phyloP scores from a whole-genome alignment of 2,797 vertebrate species.

The Clamator glandarius region DNA sequence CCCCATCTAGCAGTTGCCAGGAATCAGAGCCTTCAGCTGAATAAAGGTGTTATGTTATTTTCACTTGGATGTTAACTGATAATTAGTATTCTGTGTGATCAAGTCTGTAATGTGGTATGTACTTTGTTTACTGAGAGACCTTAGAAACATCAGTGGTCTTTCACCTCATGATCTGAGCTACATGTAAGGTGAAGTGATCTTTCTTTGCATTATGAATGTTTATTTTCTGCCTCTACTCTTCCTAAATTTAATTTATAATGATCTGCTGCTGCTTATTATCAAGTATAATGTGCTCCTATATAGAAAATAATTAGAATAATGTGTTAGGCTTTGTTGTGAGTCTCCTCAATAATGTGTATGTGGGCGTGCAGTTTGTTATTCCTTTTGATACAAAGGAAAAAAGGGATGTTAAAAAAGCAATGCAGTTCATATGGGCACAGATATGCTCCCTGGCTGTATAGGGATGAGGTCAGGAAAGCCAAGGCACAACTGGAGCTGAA shows the following conservation, averaged over 20 bases:
- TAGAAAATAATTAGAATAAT: constrained; percentile 57
- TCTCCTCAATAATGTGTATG: neutral
- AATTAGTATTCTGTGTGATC: constrained; percentile 11
- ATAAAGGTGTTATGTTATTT: constrained; percentile 30
- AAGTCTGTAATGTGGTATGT: neutral
- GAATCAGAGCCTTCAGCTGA: neutral
- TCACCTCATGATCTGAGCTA: neutral
- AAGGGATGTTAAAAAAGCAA: neutral
- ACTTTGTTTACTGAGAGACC: neutral
- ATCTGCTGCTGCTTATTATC: constrained; percentile 41
- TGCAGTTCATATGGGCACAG: neutral
- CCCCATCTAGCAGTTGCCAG: neutral
- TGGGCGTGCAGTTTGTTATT: neutral
- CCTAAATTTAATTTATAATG: constrained; percentile 61
- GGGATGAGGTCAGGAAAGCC: too few relatives aligned
- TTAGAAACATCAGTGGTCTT: neutral
- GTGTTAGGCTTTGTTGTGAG: neutral
- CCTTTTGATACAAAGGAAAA: neutral
- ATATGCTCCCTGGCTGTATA: too few relatives aligned
- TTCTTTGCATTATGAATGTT: neutral
- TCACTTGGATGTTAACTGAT: constrained; percentile 38
- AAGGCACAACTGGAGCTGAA: too few relatives aligned
- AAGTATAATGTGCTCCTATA: neutral
- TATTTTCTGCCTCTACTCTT: neutral
- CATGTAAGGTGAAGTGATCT: constrained; percentile 1